phyloP scores from a whole-genome alignment of 2,888 invertebrate genomes.

The Micoletzkya japonica region DNA sequence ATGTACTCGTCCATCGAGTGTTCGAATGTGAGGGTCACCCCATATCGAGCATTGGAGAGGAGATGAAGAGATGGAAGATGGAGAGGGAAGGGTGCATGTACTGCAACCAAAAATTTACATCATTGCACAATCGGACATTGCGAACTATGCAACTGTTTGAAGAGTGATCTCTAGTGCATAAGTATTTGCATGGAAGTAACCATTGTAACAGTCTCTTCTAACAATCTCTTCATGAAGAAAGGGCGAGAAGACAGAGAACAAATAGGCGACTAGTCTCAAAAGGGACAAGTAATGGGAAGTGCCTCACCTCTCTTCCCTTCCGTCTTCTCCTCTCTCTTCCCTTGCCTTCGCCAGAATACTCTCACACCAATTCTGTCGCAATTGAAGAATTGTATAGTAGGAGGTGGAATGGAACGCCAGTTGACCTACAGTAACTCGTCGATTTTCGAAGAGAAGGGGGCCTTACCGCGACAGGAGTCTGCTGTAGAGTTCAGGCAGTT shows the following conservation, averaged over 20 bases:
- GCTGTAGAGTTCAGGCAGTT: neutral
- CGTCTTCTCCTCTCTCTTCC: neutral
- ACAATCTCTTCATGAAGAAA: no score
- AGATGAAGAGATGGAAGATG: neutral
- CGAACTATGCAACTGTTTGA: neutral
- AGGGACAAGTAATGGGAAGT: neutral
- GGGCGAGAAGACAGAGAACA: no score
- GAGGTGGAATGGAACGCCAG: slow-evolving; percentile 8
- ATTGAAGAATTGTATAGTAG: slow-evolving; percentile 4
- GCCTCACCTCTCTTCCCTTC: neutral
- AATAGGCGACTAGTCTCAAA: neutral
- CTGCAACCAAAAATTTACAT: neutral
- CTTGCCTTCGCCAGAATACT: neutral
- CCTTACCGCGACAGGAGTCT: neutral
- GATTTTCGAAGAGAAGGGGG: neutral
- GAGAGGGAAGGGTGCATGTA: slow-evolving; percentile 3
- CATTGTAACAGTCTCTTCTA: no score
- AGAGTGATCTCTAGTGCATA: no score
- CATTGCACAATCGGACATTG: no score
- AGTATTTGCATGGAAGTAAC: no score
- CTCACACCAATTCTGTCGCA: slow-evolving; percentile 4
- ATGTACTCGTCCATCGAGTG: slow-evolving; percentile 22
- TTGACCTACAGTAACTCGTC: neutral
- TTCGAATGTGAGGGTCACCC: slow-evolving; percentile 26
- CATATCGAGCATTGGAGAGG: slow-evolving; percentile 21